Base-by-base conservation (phyloP, 1,140 invertebrate species). In the Magallana ariakensis region DNA sequence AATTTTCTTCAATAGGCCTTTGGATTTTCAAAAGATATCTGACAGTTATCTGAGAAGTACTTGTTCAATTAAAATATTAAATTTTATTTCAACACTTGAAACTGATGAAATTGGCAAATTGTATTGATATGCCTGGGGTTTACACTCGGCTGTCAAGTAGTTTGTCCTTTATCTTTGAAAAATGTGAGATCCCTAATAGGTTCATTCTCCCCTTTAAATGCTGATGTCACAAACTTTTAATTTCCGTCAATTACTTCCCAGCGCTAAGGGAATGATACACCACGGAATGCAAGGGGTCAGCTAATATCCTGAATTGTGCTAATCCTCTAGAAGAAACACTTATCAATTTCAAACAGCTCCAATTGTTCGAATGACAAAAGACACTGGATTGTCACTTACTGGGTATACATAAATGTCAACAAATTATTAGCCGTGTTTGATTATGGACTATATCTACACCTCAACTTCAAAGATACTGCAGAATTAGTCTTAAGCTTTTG, bases 361-460 rank as follows among this genome's bases (percentile, higher is more conserved):
- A 26, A 75, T 75, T 75, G 66, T 75, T 75, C 33, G 22, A 75
- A 75, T 75, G 66, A 75, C 66, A 75, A 75, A 75, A 26, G 66
- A 75, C 22, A 75, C 66, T 19, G 33, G 66, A 26, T 75, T 75
- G 66, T 75, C 66, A 75, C 66, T 75, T 75, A 75, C 66, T 26
- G 33, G 22, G 66, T 75, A 75, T 26, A 75, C 22, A 75, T 75
- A 75, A 75, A 75, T 22, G 22, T 75, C 66, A 75, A 75, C 66
- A 75, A 75, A 75, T 75, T 75, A 75, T 75, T 19, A 75, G 66
- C 19, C 22, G 66, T 19, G 33, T 75, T 75, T 75, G 66, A 22
- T 75, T 75, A 75, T 75, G 66, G 66, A 75, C 66, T 75, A 75
- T 75, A 75, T 75, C 66, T 75, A 75, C 66, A 75, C 66, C 66